A percentile compares a stretch with the other conserved stretches of the same genome.
Conservation (phyloP, 2,888 invertebrate species). For the Rhodophaea formosa region DNA sequence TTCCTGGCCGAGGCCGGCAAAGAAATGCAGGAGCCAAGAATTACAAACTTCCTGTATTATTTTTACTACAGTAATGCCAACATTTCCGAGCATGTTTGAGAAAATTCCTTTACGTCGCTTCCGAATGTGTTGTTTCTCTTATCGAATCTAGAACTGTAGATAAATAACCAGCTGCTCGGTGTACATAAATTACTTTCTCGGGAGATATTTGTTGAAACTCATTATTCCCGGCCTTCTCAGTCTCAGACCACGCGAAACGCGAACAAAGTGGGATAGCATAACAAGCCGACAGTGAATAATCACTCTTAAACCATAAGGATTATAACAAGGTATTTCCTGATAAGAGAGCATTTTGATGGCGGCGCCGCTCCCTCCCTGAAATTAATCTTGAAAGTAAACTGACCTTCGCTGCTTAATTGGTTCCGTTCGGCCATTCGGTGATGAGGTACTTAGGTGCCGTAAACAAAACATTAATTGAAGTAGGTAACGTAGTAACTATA, state of each 20-base stretch:
- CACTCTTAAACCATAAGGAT: slow-evolving; percentile 14
- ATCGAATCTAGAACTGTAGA: not conserved
- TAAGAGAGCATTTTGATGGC: slow-evolving; percentile 32
- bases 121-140: not conserved
- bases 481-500: slow-evolving; percentile 23
- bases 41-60: too few relatives aligned
- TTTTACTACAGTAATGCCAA: too few relatives aligned
- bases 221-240: not conserved
- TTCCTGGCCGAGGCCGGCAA: too few relatives aligned
- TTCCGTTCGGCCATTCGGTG: slow-evolving; percentile 47
- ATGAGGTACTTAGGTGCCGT: slow-evolving; percentile 42
- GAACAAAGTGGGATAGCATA: not conserved
- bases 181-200: not conserved
- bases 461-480: slow-evolving; percentile 49
- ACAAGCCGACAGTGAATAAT: not conserved
- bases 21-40: too few relatives aligned
- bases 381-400: slow-evolving; percentile 69
- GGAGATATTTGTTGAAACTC: not conserved
- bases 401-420: slow-evolving; percentile 67
- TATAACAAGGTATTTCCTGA: slow-evolving; percentile 28
- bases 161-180: not conserved
- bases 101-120: not conserved
- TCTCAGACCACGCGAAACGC: not conserved
- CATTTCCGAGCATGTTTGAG: too few relatives aligned
- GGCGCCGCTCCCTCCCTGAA: slow-evolving; percentile 52